Base-by-base conservation (phyloP, 2,888 invertebrate genomes). In the Antheraea yamamai region DNA sequence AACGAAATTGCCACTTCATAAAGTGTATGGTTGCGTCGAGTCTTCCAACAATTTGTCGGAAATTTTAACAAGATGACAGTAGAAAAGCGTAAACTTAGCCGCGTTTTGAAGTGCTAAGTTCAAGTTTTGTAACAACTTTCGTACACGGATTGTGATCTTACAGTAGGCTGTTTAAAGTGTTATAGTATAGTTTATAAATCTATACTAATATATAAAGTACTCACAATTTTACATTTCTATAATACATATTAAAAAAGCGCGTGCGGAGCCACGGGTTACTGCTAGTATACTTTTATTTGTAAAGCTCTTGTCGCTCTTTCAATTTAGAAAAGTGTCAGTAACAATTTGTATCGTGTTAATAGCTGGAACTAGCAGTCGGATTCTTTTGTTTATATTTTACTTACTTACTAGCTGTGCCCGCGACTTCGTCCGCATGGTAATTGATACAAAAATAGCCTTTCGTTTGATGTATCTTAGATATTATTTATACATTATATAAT, bases 51-150 rank as follows among this genome's bases (percentile, higher is more conserved):
- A 66, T 66, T 66, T 30, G 64, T 66, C 16, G 64, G 64, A 66
- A 30, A 66, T 16, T 66, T 66, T 66, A 66, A 66, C 64, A 66
- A 66, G 64, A 66, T 66, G 64, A 30, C 64, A 66, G 64, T 30
- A 0, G 64, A 66, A 66, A 30, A 66, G 64, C 64, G 26, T 26
- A 23, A 68, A 68, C 68, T 68, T 70, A 39, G 39, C 70, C 70
- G 70, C 70, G 12, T 39, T 70, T n/a, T n/a, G 39, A 39, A 70
- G 70, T 70, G 39, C 39, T 39, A 70, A 70, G 70, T 70, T 70
- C 70, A 66, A 10, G 64, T 66, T 66, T 16, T 16, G 64, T 66
- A 6, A 66, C 64, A 66, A 66, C 64, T 66, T 66, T 66, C 64
- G 1, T 30, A 26, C 16, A 30, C 64, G 64, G 30, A 30, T 66